Conservation (phyloP, 2,113 vertebrate species). For the Pelusios castaneus region DNA sequence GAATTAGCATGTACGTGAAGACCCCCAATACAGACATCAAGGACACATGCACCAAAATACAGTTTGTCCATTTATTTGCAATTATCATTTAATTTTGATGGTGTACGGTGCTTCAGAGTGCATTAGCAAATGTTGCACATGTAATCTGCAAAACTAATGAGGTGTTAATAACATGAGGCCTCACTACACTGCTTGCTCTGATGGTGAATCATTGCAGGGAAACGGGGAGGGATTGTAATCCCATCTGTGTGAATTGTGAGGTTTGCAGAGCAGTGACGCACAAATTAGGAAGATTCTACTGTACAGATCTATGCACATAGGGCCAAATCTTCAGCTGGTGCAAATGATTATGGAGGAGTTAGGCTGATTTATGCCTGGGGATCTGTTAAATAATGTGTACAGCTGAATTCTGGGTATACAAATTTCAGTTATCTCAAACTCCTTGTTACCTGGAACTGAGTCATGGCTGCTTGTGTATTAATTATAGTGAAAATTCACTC, state of each 20-base stretch:
- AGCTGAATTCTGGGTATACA: not conserved
- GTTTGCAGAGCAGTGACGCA: not conserved
- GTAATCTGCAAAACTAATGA: not conserved
- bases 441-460: conserved; percentile 3
- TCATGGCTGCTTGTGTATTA: not conserved
- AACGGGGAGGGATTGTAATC: accelerated
- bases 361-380: not conserved
- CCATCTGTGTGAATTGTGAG: not conserved
- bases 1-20: not conserved
- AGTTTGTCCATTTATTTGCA: not conserved
- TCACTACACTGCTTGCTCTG: accelerated
- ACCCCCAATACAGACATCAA: not conserved
- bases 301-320: not conserved
- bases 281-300: not conserved
- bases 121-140: not conserved
- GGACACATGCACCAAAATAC: not conserved
- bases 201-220: not conserved
- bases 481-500: not conserved
- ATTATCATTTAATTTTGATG: not conserved
- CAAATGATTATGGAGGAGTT: not conserved
- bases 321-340: not conserved
- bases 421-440: not conserved
- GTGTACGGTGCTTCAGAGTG: not conserved
- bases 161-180: not conserved
- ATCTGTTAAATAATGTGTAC: not conserved